Evolutionary conservation across 2,797 vertebrate genomes (phyloP), one percentile per base, ranked within the genome.

Genomic region (Paguma larvata): DNA sequence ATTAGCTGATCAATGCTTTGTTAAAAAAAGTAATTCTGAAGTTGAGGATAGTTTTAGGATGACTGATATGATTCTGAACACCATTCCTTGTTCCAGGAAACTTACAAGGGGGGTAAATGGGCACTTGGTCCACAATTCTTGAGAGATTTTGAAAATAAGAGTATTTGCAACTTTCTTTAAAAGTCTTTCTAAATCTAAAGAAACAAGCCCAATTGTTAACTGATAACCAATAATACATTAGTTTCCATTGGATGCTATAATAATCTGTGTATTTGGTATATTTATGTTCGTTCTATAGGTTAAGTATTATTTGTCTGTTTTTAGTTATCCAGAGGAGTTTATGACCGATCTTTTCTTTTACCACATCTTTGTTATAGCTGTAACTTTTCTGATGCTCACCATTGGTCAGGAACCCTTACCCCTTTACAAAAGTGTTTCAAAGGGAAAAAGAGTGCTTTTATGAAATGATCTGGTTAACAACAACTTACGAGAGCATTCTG

Each of bases 401-500:
- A 85, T 51, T 95, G 70, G 56, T 91, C 16, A 93, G 53, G 18
- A 91, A 44, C 5, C 13, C n/a, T 83, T 72, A 62, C 3, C 41
- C 79, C 25, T 96, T 80, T 77, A 94, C 34, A 82, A 44, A 95
- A 89, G 48, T 72, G 34, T 78, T 97, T 89, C 72, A 41, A 73
- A 85, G 41, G 63, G 75, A 68, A 86, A 93, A 87, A 79, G 48
- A 80, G n/a, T 91, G 41, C 83, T 94, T 97, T 93, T 82, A 19
- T 88, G 25, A 23, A 96, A 46, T 84, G 73, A 94, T 94, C 67
- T 89, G 38, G 44, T 88, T 95, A 62, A 91, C 84, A 89, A 82
- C 21, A 93, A 86, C n/a, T 72, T 68, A 63, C 0, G 73, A 48
- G 41, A 67, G 44, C 6, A 63, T 89, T 91, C 46, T 90, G 27